Base-by-base conservation (phyloP, 2,113 vertebrate genomes). In the Dasyurus viverrinus region DNA sequence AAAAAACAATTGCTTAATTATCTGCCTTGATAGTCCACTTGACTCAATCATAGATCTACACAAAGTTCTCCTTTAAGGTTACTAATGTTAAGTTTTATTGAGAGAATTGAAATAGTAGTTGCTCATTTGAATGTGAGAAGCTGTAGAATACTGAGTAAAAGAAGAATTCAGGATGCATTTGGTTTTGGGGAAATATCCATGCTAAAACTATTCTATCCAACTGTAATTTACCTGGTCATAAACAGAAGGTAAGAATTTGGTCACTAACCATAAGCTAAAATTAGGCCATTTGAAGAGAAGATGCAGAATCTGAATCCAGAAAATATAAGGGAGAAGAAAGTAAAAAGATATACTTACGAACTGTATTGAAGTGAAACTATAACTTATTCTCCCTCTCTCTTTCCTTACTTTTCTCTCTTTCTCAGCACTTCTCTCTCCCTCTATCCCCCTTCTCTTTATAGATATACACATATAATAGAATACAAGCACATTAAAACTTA, bases 1-100 rank as follows among this genome's bases (percentile, higher is more conserved):
- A 30, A n/a, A 76, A 68, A 27, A n/a, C 27, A 36, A 76, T 76
- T 76, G 14, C 36, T 76, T 7, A 76, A 5, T 19, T 76, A 23
- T 54, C 54, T 76, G 36, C 36, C 5, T n/a, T 76, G 14, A 76
- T 12, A n/a, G 12, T n/a, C n/a, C 60, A n/a, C 60, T n/a, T 76
- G 30, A 76, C 60, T 76, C 60, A 76, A 36, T 14, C 60, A 76
- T 19, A 76, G 36, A 76, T n/a, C 60, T 19, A 7, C 16, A n/a
- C 36, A 76, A 76, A 76, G 60, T 76, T 76, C 60, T 68, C 60
- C 12, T 76, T 76, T 76, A 76, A 14, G 19, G 12, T 76, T n/a
- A n/a, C 36, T 76, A 36, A n/a, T n/a, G 4, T 76, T 96, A 96
- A 97, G 0, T 76, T 36, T 76, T 14, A 76, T 76, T n/a, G 14